A percentile compares a stretch with the other conserved stretches of the same genome.
These are phyloP conservation scores for Drusus annulatus DNA, from an alignment of 1,140 invertebrate species.

Conservation along the genomic window DNA sequence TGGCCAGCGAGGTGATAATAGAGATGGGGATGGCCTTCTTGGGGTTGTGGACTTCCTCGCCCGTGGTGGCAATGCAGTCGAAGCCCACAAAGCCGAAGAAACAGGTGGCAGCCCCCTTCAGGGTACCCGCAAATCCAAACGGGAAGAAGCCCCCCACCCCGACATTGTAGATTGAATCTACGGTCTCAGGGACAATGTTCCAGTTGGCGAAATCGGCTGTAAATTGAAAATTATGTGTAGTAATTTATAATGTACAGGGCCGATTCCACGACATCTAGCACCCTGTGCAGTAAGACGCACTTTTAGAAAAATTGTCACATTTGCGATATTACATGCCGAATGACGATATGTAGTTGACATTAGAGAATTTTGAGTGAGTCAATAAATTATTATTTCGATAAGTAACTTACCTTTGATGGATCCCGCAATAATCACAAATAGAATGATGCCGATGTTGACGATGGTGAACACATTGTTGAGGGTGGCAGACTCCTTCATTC, in stretches of 20 bases:
- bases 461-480: conserved; percentile 89
- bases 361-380: no score
- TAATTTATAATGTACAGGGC: no score
- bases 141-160: conserved; percentile 79
- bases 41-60: conserved; percentile 90
- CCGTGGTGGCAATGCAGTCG: conserved; percentile 91
- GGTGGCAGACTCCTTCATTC: conserved; percentile 86
- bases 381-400: no score
- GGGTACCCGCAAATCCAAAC: conserved; percentile 76
- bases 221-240: no score
- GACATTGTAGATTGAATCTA: conserved; percentile 46
- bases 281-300: no score
- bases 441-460: conserved; percentile 86
- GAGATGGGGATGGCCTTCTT: conserved; percentile 89
- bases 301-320: no score
- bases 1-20: conserved; percentile 84
- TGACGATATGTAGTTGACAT: no score
- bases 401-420: conserved; percentile 72
- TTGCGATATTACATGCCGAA: no score
- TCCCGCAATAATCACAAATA: conserved; percentile 86
- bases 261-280: no score
- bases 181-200: background rate
- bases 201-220: conserved; percentile 65
- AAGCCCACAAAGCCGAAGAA: conserved; percentile 97
- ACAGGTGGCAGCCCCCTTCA: conserved; percentile 91